phyloP scores from a whole-genome alignment of 2,113 vertebrate species.

The Pseudorasbora parva region DNA sequence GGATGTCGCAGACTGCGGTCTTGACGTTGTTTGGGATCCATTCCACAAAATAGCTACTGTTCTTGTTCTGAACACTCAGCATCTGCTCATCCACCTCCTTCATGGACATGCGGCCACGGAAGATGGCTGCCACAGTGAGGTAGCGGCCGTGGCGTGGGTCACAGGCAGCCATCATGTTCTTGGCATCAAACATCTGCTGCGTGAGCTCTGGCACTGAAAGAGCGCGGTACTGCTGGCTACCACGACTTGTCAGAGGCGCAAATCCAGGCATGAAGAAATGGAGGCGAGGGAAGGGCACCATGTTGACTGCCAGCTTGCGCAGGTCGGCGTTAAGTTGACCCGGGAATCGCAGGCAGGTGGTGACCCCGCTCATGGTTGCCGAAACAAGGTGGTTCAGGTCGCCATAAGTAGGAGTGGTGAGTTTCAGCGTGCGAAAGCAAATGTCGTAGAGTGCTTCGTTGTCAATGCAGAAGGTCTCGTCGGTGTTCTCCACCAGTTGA shows the following conservation, averaged over 20 bases:
- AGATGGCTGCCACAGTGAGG: constrained; percentile 91
- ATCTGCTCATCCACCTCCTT: constrained; percentile 98
- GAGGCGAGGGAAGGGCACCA: constrained; percentile 96
- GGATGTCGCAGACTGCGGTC: constrained; percentile 94
- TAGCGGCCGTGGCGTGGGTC: constrained; percentile 95
- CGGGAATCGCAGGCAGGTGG: constrained; percentile 91
- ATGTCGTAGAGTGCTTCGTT: constrained; percentile 97
- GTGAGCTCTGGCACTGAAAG: constrained; percentile 95
- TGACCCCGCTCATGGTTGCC: constrained; percentile 95
- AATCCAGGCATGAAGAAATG: constrained; percentile 99
- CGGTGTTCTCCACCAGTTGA: constrained; percentile 96
- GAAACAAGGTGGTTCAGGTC: constrained; percentile 97
- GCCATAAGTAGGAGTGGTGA: constrained; percentile 93
- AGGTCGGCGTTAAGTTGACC: constrained; percentile 95
- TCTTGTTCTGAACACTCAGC: constrained; percentile 93
- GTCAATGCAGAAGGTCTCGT: constrained; percentile 97
- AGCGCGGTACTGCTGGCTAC: constrained; percentile 93
- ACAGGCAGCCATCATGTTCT: constrained; percentile 98
- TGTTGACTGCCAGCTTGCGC: constrained; percentile 94
- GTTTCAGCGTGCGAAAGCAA: constrained; percentile 96
- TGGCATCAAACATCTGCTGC: constrained; percentile 98
- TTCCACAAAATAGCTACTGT: constrained; percentile 98
- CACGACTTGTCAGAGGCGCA: constrained; percentile 89
- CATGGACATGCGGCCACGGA: constrained; percentile 96
- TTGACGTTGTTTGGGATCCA: constrained; percentile 99